These are phyloP conservation scores for Chlamydotis undulata DNA, from an alignment of 2,113 vertebrate species.

Conservation along the genomic window DNA sequence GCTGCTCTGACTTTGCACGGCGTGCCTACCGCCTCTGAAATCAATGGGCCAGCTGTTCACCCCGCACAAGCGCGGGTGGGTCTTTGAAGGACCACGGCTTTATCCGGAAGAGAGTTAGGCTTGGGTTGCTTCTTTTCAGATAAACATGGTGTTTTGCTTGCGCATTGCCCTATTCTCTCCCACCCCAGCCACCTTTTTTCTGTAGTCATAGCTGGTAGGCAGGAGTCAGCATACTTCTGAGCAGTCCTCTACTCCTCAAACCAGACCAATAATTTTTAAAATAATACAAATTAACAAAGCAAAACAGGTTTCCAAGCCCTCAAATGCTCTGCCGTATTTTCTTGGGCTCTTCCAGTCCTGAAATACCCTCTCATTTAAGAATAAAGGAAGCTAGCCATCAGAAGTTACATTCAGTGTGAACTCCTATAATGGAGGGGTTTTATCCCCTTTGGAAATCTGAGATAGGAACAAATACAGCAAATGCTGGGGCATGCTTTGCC, in stretches of 20 bases:
- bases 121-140: neutral
- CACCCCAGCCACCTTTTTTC: neutral
- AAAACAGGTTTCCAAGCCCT: neutral
- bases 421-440: neutral
- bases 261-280: accelerated
- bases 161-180: accelerated
- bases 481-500: neutral
- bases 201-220: neutral
- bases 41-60: slow-evolving; percentile 13
- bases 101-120: neutral
- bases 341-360: neutral
- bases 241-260: neutral
- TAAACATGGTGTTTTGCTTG: accelerated
- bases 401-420: neutral
- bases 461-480: neutral
- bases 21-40: accelerated
- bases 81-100: neutral
- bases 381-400: neutral
- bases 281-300: neutral
- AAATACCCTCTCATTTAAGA: neutral
- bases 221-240: neutral
- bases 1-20: neutral
- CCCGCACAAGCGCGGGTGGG: neutral
- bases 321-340: neutral
- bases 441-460: neutral